phyloP scores from a whole-genome alignment of 2,888 invertebrate genomes.

The Stenichneumon culpator region DNA sequence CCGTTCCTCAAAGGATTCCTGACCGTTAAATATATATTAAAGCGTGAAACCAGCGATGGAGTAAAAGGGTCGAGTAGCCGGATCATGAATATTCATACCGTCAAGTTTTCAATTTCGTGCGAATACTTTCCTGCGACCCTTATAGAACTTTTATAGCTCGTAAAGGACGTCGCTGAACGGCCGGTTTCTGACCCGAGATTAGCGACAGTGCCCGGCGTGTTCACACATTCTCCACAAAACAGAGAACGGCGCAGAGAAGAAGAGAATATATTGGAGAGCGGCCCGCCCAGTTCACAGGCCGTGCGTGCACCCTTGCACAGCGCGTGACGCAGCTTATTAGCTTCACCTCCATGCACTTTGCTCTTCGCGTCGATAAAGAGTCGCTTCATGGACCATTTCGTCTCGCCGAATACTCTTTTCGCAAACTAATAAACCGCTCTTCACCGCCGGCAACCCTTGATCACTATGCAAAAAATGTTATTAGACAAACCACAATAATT shows the following conservation, averaged over 20 bases:
- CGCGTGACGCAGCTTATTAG: slow-evolving; percentile 77
- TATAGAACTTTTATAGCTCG: slow-evolving; percentile 82
- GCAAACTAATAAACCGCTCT: slow-evolving; percentile 4
- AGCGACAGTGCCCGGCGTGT: slow-evolving; percentile 55
- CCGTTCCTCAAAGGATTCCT: slow-evolving; percentile 58
- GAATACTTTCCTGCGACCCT: slow-evolving; percentile 81
- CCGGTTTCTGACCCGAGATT: slow-evolving; percentile 67
- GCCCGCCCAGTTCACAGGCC: slow-evolving; percentile 30
- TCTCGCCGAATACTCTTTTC: slow-evolving; percentile 4
- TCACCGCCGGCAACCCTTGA: not conserved
- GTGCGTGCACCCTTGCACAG: slow-evolving; percentile 35
- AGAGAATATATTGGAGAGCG: slow-evolving; percentile 29
- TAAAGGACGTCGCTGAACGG: slow-evolving; percentile 75
- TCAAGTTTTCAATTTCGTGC: slow-evolving; percentile 83
- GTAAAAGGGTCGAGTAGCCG: slow-evolving; percentile 52
- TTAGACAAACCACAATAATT: slow-evolving; percentile 15
- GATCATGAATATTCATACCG: slow-evolving; percentile 83
- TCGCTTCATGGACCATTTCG: slow-evolving; percentile 29
- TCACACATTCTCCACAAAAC: slow-evolving; percentile 36
- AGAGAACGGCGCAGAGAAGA: slow-evolving; percentile 23
- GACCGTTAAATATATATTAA: slow-evolving; percentile 83
- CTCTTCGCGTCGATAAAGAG: slow-evolving; percentile 35
- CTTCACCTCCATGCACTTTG: slow-evolving; percentile 67
- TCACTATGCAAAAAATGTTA: slow-evolving; percentile 1
- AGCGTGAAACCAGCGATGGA: slow-evolving; percentile 66